These are phyloP conservation scores for Patiria pectinifera DNA, from an alignment of 53 echinoderm and acorn worm species.

Conservation along the genomic window DNA sequence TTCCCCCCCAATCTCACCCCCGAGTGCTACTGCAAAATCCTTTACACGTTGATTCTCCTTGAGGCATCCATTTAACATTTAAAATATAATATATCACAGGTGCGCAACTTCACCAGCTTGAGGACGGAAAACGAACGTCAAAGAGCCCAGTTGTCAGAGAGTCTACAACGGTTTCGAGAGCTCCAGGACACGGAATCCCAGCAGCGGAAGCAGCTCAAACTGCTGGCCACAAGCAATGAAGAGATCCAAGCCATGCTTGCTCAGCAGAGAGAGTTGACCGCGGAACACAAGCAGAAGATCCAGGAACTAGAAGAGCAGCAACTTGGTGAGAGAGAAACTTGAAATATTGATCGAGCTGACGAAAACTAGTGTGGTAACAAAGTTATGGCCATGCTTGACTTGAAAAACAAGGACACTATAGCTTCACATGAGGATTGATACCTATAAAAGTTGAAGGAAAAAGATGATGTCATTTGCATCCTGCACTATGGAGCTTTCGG, in stretches of 20 bases:
- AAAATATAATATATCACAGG: neutral
- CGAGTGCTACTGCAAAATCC: no score
- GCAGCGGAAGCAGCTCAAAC: neutral
- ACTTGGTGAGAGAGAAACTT: slow-evolving; percentile 1
- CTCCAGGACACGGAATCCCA: neutral
- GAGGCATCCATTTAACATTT: no score
- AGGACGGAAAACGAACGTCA: neutral
- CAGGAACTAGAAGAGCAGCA: slow-evolving; percentile 27
- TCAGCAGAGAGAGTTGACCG: slow-evolving; percentile 12
- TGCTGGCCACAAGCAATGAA: neutral
- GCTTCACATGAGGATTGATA: no score
- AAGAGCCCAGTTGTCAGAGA: neutral
- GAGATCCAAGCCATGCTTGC: neutral
- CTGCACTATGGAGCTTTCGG: no score
- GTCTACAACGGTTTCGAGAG: neutral
- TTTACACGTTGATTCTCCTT: no score
- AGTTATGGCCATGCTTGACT: no score
- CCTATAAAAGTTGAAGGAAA: no score
- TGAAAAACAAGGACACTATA: no score
- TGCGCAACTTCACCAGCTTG: neutral
- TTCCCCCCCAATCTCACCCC: no score
- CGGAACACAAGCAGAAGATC: slow-evolving; percentile 7
- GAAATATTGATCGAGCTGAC: no score
- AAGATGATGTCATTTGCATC: no score
- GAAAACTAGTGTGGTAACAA: no score